Evolutionary conservation across 2,888 invertebrate species (phyloP).

Genomic region (Lissocephala sabroskyi): DNA sequence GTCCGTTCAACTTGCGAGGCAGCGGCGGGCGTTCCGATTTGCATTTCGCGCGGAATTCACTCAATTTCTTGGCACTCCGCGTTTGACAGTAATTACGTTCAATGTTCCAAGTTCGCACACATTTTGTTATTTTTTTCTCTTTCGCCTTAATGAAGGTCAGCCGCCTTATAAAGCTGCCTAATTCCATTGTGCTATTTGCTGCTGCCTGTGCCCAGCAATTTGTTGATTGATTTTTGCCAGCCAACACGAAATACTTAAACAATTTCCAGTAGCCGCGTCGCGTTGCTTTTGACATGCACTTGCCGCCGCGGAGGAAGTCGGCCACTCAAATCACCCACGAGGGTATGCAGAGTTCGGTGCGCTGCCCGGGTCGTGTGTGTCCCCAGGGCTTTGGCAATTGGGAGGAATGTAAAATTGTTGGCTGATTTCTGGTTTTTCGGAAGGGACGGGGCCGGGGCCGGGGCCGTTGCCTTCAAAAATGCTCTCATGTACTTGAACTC

Average conservation of each 20-base stretch:
- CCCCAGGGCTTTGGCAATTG: too few species aligned
- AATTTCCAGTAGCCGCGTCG: constrained; percentile 45
- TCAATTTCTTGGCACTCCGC: constrained; percentile 22
- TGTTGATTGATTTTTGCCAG: constrained; percentile 54
- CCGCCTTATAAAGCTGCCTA: constrained; percentile 15
- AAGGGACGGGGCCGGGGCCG: too few species aligned
- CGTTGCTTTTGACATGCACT: too few species aligned
- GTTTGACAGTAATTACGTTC: constrained; percentile 56
- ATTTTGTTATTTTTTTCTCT: too few species aligned
- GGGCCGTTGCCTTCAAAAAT: neutral
- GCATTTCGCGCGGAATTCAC: constrained; percentile 34
- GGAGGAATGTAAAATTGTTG: neutral
- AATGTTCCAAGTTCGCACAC: constrained; percentile 53
- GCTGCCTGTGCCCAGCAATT: constrained; percentile 11
- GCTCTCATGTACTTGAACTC: constrained; percentile 1
- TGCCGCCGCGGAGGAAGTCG: too few species aligned
- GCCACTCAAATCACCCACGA: too few species aligned
- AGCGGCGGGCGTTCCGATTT: constrained; percentile 19
- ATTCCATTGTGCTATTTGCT: too few species aligned
- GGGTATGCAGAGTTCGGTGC: too few species aligned
- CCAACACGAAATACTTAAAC: constrained; percentile 21
- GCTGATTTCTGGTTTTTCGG: neutral
- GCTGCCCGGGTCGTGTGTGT: too few species aligned
- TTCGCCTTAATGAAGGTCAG: constrained; percentile 51
- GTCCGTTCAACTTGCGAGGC: constrained; percentile 61